Evolutionary conservation across 1,140 invertebrate species (phyloP).

Genomic region (Cotesia vestalis): DNA sequence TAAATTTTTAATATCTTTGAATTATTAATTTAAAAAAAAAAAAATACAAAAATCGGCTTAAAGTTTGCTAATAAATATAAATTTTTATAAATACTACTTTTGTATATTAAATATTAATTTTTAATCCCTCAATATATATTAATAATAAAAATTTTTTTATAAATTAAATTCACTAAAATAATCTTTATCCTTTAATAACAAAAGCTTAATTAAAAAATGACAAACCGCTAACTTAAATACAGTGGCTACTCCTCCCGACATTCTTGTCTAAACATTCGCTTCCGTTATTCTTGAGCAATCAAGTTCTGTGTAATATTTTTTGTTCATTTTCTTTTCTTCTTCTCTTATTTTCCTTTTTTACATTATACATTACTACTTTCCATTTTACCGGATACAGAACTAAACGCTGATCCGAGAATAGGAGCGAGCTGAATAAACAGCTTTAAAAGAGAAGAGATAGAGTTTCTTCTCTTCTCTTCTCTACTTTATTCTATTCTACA

Average conservation of each 20-base stretch:
- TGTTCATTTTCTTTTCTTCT: background rate
- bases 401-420: constrained; percentile 24
- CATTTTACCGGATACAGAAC: background rate
- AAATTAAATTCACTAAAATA: no score
- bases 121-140: no score
- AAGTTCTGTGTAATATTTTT: background rate
- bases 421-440: constrained; percentile 31
- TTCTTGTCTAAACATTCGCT: background rate
- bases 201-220: no score
- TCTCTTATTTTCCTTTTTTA: background rate
- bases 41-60: no score
- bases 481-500: no score
- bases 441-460: constrained; percentile 28
- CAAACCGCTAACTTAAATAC: background rate
- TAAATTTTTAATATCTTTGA: no score
- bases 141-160: background rate
- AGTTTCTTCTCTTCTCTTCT: no score
- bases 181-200: background rate
- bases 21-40: no score
- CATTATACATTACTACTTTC: background rate
- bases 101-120: no score
- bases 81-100: no score
- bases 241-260: background rate
- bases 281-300: constrained; percentile 9
- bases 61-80: no score